phyloP scores from a whole-genome alignment of 2,888 invertebrate species.

The Napeogenes inachia region DNA sequence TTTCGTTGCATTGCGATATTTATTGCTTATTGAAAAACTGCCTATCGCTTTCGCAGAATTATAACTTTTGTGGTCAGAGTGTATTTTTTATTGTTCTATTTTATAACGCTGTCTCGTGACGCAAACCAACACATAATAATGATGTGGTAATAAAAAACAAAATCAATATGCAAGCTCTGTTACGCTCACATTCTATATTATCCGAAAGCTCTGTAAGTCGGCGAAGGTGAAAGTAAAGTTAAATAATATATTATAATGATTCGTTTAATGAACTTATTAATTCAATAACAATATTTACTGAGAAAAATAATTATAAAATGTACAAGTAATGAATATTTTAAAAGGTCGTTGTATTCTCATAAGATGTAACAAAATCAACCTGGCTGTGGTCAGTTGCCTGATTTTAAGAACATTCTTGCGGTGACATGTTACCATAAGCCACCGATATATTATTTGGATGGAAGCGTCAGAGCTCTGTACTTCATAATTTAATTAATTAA shows the following conservation, averaged over 20 bases:
- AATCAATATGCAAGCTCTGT: slow-evolving; percentile 24
- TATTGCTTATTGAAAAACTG: slow-evolving; percentile 76
- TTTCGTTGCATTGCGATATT: slow-evolving; percentile 69
- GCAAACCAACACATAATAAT: slow-evolving; percentile 37
- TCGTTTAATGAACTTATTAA: slow-evolving; percentile 31
- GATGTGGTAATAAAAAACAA: slow-evolving; percentile 22
- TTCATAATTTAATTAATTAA: too few species aligned
- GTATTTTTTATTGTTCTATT: slow-evolving; percentile 38
- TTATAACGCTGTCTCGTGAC: slow-evolving; percentile 31
- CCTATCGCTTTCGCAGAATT: slow-evolving; percentile 55
- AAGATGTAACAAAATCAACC: slow-evolving; percentile 54
- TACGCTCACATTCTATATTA: slow-evolving; percentile 20
- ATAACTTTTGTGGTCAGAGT: slow-evolving; percentile 47
- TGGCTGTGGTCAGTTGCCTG: slow-evolving; percentile 57
- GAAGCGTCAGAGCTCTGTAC: too few species aligned
- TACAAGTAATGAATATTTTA: slow-evolving; percentile 32
- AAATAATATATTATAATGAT: slow-evolving; percentile 22
- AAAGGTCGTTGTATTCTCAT: slow-evolving; percentile 34
- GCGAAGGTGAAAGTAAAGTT: slow-evolving; percentile 27
- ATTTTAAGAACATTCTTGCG: slow-evolving; percentile 51
- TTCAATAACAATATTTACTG: slow-evolving; percentile 32
- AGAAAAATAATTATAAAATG: slow-evolving; percentile 26
- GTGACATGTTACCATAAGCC: slow-evolving; percentile 42
- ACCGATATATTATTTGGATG: slow-evolving; percentile 35
- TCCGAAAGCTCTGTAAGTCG: slow-evolving; percentile 15